Conservation (phyloP, 1,140 invertebrate species). For the Homalodisca vitripennis region DNA sequence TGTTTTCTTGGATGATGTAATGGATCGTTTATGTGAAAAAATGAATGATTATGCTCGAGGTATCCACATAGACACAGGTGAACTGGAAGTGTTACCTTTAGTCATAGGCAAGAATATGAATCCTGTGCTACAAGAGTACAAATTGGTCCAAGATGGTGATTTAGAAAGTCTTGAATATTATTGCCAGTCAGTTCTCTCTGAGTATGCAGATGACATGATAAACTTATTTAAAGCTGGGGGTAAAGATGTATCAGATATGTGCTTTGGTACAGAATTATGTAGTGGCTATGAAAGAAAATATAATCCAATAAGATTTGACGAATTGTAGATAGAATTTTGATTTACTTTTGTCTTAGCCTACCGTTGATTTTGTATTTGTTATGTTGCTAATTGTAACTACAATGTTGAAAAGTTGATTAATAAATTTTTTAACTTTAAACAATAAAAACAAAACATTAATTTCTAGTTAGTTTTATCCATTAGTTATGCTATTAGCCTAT, state of each 20-base stretch:
- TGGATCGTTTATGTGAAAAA: neutral
- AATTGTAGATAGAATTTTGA: too few relatives aligned
- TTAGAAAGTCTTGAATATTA: conserved; percentile 1
- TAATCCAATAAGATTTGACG: too few relatives aligned
- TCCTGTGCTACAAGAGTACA: neutral
- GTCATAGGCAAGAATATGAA: neutral
- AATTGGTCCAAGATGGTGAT: neutral
- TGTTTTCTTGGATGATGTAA: neutral
- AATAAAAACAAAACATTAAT: too few relatives aligned
- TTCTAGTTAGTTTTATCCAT: too few relatives aligned
- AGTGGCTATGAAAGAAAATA: neutral
- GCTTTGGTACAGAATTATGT: neutral
- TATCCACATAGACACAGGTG: neutral
- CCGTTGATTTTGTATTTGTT: too few relatives aligned
- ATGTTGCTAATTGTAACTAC: too few relatives aligned
- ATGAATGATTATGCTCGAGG: neutral
- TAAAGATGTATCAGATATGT: neutral
- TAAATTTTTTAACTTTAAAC: too few relatives aligned
- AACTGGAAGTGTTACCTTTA: neutral
- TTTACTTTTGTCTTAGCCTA: too few relatives aligned
- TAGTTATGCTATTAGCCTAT: too few relatives aligned
- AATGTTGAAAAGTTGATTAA: too few relatives aligned
- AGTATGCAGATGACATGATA: neutral
- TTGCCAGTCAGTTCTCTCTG: neutral
- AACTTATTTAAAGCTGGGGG: neutral